Percentiles rank a stretch among this genome's conserved stretches.
phyloP scores from a whole-genome alignment of 2,888 invertebrate species.

The Patella pellucida region DNA sequence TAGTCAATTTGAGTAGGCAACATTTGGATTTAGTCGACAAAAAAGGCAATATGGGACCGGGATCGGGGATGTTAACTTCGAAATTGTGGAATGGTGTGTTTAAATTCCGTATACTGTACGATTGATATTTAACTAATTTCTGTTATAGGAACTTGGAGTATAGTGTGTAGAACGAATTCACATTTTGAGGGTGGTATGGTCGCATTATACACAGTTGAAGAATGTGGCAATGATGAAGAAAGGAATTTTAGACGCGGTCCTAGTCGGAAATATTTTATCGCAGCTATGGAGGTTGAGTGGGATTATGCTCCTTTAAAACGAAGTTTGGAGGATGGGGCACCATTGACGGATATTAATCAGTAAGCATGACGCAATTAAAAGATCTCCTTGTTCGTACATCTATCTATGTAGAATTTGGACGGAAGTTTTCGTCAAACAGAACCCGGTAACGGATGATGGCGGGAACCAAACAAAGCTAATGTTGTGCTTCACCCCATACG shows the following conservation, averaged over 20 bases:
- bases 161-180: conserved; percentile 45
- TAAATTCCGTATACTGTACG: no score
- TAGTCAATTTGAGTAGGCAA: no score
- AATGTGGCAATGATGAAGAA: conserved; percentile 29
- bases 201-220: conserved; percentile 43
- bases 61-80: no score
- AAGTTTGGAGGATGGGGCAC: conserved; percentile 39
- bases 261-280: conserved; percentile 45
- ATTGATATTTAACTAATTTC: not conserved
- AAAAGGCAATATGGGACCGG: no score
- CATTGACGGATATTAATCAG: conserved; percentile 29
- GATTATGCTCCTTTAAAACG: conserved; percentile 45
- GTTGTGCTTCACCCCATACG: no score
- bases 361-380: conserved; percentile 18
- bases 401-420: no score
- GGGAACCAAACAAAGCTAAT: no score
- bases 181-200: conserved; percentile 51
- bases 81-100: no score
- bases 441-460: no score
- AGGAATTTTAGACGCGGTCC: conserved; percentile 11
- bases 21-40: no score
- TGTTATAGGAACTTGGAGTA: conserved; percentile 46
- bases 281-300: conserved; percentile 48
- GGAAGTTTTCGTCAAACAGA: no score
- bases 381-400: no score